Evolutionary conservation across 2,113 vertebrate species (phyloP), one percentile per base, ranked within the genome.

Genomic region (Mastomys coucha): DNA sequence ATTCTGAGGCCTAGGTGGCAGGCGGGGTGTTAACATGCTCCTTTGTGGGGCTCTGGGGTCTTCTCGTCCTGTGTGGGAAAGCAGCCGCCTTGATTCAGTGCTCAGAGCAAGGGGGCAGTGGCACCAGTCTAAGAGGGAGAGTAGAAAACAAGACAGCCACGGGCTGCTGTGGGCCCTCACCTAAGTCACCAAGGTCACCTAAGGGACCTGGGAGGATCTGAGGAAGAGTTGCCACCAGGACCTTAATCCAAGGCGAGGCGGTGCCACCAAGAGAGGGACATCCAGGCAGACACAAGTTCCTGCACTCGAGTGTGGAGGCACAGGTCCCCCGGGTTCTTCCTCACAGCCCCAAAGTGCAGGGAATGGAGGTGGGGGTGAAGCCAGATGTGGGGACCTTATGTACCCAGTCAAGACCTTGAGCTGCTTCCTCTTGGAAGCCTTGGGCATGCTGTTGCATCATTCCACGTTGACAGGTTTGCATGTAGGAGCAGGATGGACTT

Each of bases 401-500:
- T 87, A 51, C 67, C 39, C 67, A 26, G n/a, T 39, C 1, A 63
- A 26, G 67, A 60, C 17, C 73, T 76, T 49, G 77, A 42, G 73
- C 70, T 89, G 73, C 70, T 89, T 76, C n/a, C 16, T 72, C 63
- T 75, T 65, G n/a, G 42, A 91, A 70, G 88, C 78, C 69, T 22
- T 28, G n/a, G 91, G 16, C 33, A 84, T 91, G 81, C 58, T 93
- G 82, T 39, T 42, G 67, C 86, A 69, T 93, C 92, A 56, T 88
- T 89, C 76, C 80, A 75, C 20, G 1, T 16, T 63, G 70, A 92
- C 26, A 58, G 88, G 89, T 84, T 56, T 65, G 76, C 88, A 72
- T 91, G 75, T 76, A 70, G 90, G 80, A 78, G 42, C 84, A 33
- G 31, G 33, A 75, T 96, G 88, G 84, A 75, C 96, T 73, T 42